Evolutionary conservation across 2,113 vertebrate species (phyloP).

Genomic region (Ciconia boyciana): DNA sequence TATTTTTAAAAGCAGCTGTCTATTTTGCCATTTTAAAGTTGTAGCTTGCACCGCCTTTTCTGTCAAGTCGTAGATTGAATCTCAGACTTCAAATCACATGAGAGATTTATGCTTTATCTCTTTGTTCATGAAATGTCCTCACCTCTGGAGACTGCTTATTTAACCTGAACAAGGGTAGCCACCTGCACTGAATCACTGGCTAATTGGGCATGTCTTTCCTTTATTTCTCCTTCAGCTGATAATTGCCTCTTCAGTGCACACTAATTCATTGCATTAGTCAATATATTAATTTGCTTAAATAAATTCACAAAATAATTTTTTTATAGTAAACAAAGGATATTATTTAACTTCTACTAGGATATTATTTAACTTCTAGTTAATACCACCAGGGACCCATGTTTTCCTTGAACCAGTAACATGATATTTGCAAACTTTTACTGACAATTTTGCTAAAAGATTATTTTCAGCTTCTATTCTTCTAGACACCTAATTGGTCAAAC

Average conservation of each 20-base stretch:
- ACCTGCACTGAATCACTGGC: slow-evolving; percentile 29
- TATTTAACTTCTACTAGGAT: background rate
- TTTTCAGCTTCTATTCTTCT: background rate
- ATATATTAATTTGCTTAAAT: background rate
- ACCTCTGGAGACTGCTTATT: background rate
- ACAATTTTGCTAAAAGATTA: background rate
- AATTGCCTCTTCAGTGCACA: background rate
- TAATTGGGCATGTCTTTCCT: background rate
- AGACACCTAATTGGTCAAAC: background rate
- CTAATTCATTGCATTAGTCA: background rate
- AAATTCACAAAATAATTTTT: background rate
- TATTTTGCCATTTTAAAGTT: background rate
- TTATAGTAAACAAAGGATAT: background rate
- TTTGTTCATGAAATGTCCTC: background rate
- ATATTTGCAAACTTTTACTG: background rate
- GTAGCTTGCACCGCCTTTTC: background rate
- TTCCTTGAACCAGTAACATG: background rate
- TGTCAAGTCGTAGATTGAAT: background rate
- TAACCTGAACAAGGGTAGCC: background rate
- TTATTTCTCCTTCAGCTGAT: background rate
- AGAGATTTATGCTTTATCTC: background rate
- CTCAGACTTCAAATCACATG: background rate
- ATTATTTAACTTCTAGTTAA: background rate
- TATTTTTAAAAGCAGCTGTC: background rate
- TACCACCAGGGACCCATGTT: background rate